Percentiles rank a stretch among this genome's conserved stretches.
Conservation (phyloP, 2,113 vertebrate species). For the Condylura cristata region DNA sequence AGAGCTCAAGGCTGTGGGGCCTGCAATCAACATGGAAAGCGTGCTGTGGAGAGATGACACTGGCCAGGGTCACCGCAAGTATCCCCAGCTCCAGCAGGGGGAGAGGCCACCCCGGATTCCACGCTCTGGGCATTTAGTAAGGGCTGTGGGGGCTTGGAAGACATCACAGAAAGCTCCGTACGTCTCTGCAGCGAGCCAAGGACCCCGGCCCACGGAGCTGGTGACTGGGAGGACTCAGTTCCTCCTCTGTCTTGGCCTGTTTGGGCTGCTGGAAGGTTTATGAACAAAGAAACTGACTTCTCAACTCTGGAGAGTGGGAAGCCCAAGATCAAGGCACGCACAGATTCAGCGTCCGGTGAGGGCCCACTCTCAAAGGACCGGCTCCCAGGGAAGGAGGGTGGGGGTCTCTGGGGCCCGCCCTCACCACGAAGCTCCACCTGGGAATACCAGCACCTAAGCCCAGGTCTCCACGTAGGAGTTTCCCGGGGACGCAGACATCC, state of each 20-base stretch:
- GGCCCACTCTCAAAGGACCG: no score
- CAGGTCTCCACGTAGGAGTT: not conserved
- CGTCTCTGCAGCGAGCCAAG: no score
- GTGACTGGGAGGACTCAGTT: not conserved
- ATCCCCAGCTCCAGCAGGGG: not conserved
- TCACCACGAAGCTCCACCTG: not conserved
- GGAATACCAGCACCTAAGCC: no score
- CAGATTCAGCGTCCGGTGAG: not conserved
- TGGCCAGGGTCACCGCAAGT: no score
- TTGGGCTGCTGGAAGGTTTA: not conserved
- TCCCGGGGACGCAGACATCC: fast-evolving
- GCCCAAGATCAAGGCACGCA: not conserved
- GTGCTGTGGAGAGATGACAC: no score
- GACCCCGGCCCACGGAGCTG: no score
- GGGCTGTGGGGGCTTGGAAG: not conserved
- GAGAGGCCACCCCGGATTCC: not conserved
- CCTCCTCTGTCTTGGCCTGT: not conserved
- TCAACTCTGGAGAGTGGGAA: no score
- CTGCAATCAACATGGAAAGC: no score
- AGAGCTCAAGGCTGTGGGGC: not conserved
- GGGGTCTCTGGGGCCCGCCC: no score
- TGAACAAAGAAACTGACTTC: not conserved
- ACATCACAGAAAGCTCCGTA: no score
- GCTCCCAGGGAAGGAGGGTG: no score
- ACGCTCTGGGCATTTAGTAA: not conserved